A percentile compares a stretch with the other conserved stretches of the same genome.
Evolutionary conservation across 2,113 vertebrate species (phyloP).

Genomic region (Thunnus maccoyii): DNA sequence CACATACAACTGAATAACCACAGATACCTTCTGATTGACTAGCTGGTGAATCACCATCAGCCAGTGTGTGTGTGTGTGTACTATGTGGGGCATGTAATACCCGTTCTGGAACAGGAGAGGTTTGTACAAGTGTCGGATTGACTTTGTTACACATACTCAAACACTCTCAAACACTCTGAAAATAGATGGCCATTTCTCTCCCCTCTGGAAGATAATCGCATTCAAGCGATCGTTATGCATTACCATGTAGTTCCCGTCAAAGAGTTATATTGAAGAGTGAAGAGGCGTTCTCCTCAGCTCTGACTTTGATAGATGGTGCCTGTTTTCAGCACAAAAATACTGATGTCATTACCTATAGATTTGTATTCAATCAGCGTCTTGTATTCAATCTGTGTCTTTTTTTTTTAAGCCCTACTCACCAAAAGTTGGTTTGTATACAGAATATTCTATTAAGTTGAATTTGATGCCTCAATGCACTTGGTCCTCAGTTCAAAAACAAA

Average conservation of each 20-base stretch:
- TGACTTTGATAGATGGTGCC: slow-evolving; percentile 77
- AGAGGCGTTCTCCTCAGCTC: slow-evolving; percentile 65
- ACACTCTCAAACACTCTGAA: slow-evolving; percentile 63
- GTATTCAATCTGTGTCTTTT: slow-evolving; percentile 51
- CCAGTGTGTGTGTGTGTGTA: background rate
- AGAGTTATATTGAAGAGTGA: slow-evolving; percentile 68
- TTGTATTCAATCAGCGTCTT: slow-evolving; percentile 65
- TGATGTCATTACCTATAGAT: slow-evolving; percentile 73
- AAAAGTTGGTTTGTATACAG: slow-evolving; percentile 55
- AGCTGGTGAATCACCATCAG: slow-evolving; percentile 14
- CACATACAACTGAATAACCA: slow-evolving; percentile 5
- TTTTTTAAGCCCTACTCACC: slow-evolving; percentile 18
- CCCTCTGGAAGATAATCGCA: slow-evolving; percentile 62
- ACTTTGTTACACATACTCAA: slow-evolving; percentile 67
- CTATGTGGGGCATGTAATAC: slow-evolving; percentile 18
- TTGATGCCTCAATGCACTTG: slow-evolving; percentile 48
- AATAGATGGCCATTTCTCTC: slow-evolving; percentile 52
- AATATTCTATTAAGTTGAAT: slow-evolving; percentile 62
- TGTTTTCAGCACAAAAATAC: slow-evolving; percentile 56
- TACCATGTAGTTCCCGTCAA: slow-evolving; percentile 72
- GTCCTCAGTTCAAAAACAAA: slow-evolving; percentile 48
- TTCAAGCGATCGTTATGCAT: slow-evolving; percentile 68
- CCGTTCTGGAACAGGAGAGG: slow-evolving; percentile 47
- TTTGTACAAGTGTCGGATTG: slow-evolving; percentile 49
- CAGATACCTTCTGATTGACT: slow-evolving; percentile 26